Evolutionary conservation across 2,888 invertebrate species (phyloP).

Genomic region (Diplazon laetatorius): DNA sequence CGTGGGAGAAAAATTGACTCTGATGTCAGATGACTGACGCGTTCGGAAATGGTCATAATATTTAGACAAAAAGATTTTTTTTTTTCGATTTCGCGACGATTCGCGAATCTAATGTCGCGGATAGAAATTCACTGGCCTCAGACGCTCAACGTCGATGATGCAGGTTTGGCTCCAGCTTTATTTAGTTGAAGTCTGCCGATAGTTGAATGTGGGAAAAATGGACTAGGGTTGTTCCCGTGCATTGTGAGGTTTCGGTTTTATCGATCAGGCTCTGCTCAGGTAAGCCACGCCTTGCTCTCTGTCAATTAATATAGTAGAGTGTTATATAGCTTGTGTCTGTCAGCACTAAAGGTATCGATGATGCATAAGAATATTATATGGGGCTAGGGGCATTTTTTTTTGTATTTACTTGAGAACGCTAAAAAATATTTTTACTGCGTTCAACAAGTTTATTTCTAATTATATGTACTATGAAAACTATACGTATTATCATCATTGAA

Average conservation of each 20-base stretch:
- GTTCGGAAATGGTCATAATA: constrained; percentile 5
- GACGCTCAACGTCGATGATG: constrained; percentile 5
- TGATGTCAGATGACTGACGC: constrained; percentile 22
- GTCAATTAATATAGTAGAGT: constrained; percentile 66
- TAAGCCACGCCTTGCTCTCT: constrained; percentile 75
- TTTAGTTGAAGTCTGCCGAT: not conserved
- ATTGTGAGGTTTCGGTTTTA: constrained; percentile 70
- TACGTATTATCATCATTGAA: too few relatives aligned
- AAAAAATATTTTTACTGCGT: too few relatives aligned
- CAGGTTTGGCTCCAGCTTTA: not conserved
- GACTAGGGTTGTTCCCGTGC: not conserved
- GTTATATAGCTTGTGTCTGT: constrained; percentile 11
- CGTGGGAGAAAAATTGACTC: constrained; percentile 43
- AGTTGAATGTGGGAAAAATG: constrained; percentile 5
- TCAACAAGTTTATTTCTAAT: too few relatives aligned
- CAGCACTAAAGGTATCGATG: not conserved
- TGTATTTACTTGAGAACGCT: too few relatives aligned
- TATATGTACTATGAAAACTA: too few relatives aligned
- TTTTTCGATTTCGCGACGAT: not conserved
- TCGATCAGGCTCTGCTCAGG: constrained; percentile 76
- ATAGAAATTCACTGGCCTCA: not conserved
- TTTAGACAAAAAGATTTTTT: not conserved
- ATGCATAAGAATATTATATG: not conserved
- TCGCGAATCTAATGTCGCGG: not conserved
- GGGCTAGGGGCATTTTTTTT: too few relatives aligned